Evolutionary conservation across 2,888 invertebrate species (phyloP).

Genomic region (Lypha dubia): DNA sequence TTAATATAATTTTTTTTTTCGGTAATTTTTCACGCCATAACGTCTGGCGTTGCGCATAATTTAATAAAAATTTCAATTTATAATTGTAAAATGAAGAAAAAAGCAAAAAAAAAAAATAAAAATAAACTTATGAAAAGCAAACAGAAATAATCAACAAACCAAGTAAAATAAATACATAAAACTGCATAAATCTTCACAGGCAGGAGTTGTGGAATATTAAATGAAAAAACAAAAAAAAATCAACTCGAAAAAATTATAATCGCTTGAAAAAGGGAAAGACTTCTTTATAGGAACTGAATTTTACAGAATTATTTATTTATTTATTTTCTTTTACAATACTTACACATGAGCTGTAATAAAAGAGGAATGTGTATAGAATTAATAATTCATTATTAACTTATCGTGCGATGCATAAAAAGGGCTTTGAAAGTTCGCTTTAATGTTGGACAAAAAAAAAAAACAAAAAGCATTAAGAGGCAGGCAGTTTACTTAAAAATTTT

Average conservation of each 20-base stretch:
- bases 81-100: constrained; percentile 72
- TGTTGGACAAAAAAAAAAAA: neutral
- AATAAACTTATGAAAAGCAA: constrained; percentile 3
- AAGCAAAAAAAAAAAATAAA: constrained; percentile 16
- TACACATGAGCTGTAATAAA: constrained; percentile 15
- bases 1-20: constrained; percentile 27
- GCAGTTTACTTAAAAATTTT: neutral
- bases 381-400: constrained; percentile 53
- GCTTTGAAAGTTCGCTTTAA: neutral
- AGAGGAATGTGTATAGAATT: constrained; percentile 59
- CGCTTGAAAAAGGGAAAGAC: constrained; percentile 35
- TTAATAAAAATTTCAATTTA: constrained; percentile 75
- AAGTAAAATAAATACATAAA: constrained; percentile 45
- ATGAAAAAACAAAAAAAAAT: constrained; percentile 1
- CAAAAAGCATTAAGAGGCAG: neutral
- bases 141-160: constrained; percentile 51
- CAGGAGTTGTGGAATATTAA: constrained; percentile 46
- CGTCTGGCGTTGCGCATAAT: constrained; percentile 75
- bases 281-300: constrained; percentile 11
- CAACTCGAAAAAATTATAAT: constrained; percentile 9
- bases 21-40: constrained; percentile 74
- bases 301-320: constrained; percentile 48
- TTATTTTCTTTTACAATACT: constrained; percentile 42
- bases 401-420: constrained; percentile 20
- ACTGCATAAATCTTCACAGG: constrained; percentile 52